Percentiles rank a stretch among this genome's conserved stretches.
These are phyloP conservation scores for Buathra laborator DNA, from an alignment of 2,888 invertebrate species.

Conservation along the genomic window DNA sequence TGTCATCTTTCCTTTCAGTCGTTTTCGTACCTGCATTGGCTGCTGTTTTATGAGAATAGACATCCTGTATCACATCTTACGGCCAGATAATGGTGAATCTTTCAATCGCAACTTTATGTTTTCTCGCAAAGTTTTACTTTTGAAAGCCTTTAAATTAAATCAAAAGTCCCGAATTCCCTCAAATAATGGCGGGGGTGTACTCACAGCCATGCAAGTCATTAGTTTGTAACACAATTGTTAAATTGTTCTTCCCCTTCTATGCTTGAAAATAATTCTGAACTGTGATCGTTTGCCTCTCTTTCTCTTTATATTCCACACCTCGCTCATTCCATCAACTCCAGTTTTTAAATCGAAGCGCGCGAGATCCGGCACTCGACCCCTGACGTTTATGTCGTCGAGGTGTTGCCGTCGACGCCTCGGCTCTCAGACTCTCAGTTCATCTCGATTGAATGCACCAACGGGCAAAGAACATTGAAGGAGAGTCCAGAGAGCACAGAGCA, in stretches of 20 bases:
- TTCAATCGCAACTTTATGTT: too few relatives aligned
- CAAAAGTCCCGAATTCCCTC: too few relatives aligned
- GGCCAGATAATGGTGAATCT: too few relatives aligned
- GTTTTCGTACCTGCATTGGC: not conserved
- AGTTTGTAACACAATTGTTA: not conserved
- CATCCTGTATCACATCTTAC: too few relatives aligned
- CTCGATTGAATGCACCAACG: conserved; percentile 59
- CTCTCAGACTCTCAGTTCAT: conserved; percentile 20
- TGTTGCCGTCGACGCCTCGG: conserved; percentile 54
- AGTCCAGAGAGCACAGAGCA: conserved; percentile 29
- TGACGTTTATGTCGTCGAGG: conserved; percentile 46
- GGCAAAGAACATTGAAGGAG: conserved; percentile 1
- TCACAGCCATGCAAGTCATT: too few relatives aligned
- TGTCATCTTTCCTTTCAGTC: not conserved
- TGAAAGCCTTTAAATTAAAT: too few relatives aligned
- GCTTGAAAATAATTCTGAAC: not conserved
- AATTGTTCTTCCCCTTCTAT: not conserved
- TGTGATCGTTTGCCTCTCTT: conserved; percentile 39
- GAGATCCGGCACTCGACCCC: conserved; percentile 45
- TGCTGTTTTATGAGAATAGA: not conserved
- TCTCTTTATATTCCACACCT: conserved; percentile 60
- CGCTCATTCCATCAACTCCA: conserved; percentile 7
- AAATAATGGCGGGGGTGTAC: too few relatives aligned
- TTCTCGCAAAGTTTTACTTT: too few relatives aligned
- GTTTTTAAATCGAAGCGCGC: conserved; percentile 31